Base-by-base conservation (phyloP, 2,888 invertebrate genomes). In the Hesperia comma region DNA sequence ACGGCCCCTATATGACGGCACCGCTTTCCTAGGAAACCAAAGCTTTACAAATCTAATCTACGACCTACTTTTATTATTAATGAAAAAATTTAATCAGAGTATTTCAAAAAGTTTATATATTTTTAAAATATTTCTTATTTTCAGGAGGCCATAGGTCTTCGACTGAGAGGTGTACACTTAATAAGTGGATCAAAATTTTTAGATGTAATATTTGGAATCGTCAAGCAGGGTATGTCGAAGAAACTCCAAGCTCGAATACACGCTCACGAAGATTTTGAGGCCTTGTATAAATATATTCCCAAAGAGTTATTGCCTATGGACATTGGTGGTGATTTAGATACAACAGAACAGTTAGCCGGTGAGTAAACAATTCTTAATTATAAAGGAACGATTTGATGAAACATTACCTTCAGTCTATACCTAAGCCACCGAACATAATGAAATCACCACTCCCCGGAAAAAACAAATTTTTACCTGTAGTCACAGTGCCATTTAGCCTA, bases 91-190 rank as follows among this genome's bases (percentile, higher is more conserved):
- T n/a, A n/a, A n/a, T n/a, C 33, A 33, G 0, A 33, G n/a, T n/a
- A n/a, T n/a, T n/a, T 33, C 8, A 33, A 1, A 33, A 10, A 33
- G 33, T 33, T 33, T 33, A 8, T 26, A 26, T 10, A 12, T 12
- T 37, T 37, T 37, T 37, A 37, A 37, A 37, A 12, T 10, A 12
- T 32, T 73, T 64, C 26, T 67, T 54, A 10, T 61, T 33, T 17
- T 53, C 58, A 75, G 85, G 79, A 84, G 68, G 82, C 82, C 2
- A 84, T 74, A 10, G 81, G 81, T 0, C 71, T 79, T 37, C 75
- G 79, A 69, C 0, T 87, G 3, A 85, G 84, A 68, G 79, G 77
- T 0, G 72, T 88, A 5, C 81, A 85, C 56, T 40, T 87, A 0
- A 58, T 88, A 49, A 75, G 81, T 5, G 37, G 69, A 2, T 86